These are phyloP conservation scores for Drosophila nr. perissopoda DNA, from an alignment of 2,888 invertebrate species.

Conservation along the genomic window DNA sequence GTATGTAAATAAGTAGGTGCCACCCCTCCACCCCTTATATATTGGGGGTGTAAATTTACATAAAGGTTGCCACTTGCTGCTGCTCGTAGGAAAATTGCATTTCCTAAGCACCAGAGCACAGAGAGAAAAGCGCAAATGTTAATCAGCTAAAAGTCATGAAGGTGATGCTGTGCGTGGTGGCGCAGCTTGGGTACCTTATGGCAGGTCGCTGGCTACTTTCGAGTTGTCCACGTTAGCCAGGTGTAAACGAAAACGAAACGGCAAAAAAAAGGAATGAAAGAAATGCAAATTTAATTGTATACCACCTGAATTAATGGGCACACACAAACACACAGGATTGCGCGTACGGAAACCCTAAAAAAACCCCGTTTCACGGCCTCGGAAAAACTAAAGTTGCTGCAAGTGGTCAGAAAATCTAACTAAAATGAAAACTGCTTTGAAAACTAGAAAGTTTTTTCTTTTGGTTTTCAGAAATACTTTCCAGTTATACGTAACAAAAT, in stretches of 20 bases:
- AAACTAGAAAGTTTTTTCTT: neutral
- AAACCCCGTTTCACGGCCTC: conserved; percentile 20
- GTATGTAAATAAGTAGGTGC: conserved; percentile 8
- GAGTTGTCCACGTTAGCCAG: conserved; percentile 35
- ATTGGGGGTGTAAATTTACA: conserved; percentile 66
- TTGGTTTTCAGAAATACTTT: neutral
- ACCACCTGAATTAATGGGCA: conserved; percentile 76
- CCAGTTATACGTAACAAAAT: neutral
- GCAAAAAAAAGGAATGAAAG: conserved; percentile 48
- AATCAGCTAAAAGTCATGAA: conserved; percentile 80
- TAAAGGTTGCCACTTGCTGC: conserved; percentile 66
- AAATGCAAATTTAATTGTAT: conserved; percentile 84
- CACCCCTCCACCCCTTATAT: conserved; percentile 12
- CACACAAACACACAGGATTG: conserved; percentile 17
- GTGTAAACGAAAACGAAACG: conserved; percentile 18
- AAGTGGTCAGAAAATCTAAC: conserved; percentile 46
- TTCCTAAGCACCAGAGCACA: conserved; percentile 47
- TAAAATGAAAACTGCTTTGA: too few species aligned
- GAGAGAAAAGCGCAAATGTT: conserved; percentile 73
- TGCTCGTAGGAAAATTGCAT: conserved; percentile 67
- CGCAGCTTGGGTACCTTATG: conserved; percentile 10
- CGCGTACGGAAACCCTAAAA: conserved; percentile 17
- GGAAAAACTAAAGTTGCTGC: conserved; percentile 43
- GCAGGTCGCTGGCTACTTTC: conserved; percentile 19
- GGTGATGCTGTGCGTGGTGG: conserved; percentile 35